A percentile compares a stretch with the other conserved stretches of the same genome.
These are phyloP conservation scores for Monomorium pharaonis DNA, from an alignment of 1,140 invertebrate species.

Conservation along the genomic window DNA sequence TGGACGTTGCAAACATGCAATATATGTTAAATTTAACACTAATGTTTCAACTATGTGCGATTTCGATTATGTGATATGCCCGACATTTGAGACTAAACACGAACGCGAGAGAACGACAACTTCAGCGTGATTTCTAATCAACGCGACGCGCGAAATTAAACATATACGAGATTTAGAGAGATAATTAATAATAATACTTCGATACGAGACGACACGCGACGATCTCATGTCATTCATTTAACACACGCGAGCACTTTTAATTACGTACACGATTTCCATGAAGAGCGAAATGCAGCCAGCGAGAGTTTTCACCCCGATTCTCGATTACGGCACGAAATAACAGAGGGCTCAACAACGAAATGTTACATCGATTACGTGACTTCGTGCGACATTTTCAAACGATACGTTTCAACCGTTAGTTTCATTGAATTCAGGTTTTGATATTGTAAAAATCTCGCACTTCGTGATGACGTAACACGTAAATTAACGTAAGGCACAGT, in stretches of 20 bases:
- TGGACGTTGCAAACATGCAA: too few relatives aligned
- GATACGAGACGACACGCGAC: neutral
- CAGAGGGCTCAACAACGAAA: neutral
- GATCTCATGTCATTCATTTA: neutral
- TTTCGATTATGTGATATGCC: too few relatives aligned
- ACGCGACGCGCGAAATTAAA: neutral
- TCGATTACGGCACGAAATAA: conserved; percentile 10
- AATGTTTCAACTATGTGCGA: too few relatives aligned
- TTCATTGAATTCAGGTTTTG: neutral
- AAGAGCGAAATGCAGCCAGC: neutral
- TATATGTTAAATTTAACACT: too few relatives aligned
- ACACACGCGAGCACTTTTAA: neutral
- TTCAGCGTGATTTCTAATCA: neutral
- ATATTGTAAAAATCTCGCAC: neutral
- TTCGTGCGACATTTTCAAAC: neutral
- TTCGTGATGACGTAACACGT: neutral
- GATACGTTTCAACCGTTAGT: neutral
- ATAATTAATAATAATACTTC: neutral
- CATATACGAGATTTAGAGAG: neutral
- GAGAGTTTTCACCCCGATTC: neutral
- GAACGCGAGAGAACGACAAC: neutral
- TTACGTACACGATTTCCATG: neutral
- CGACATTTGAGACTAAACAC: neutral
- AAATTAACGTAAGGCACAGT: neutral
- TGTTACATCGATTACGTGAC: neutral